These are phyloP conservation scores for Tubulanus polymorphus DNA, from an alignment of 2,888 invertebrate species.

Conservation along the genomic window DNA sequence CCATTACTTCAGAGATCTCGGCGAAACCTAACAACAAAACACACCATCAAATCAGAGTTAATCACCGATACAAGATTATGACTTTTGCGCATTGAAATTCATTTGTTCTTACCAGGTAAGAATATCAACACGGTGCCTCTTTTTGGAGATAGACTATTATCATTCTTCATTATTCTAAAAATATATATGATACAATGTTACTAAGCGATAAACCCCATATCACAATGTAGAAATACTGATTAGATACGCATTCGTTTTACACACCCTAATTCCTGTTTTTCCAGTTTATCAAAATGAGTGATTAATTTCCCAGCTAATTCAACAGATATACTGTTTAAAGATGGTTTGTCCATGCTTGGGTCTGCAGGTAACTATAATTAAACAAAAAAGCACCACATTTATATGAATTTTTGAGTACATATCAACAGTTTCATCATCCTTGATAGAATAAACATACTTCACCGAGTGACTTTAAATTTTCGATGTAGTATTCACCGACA, in stretches of 20 bases:
- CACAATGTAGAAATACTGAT: no score
- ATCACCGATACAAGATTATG: no score
- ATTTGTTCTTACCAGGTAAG: conserved; percentile 63
- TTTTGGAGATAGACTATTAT: conserved; percentile 27
- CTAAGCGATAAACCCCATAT: not conserved
- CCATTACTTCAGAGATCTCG: no score
- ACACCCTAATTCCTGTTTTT: conserved; percentile 52
- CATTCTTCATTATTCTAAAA: conserved; percentile 8
- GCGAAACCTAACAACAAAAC: no score
- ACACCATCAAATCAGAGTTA: no score
- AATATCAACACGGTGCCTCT: conserved; percentile 77
- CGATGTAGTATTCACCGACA: conserved; percentile 49
- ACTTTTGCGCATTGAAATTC: no score
- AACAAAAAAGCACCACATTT: no score
- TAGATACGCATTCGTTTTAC: conserved; percentile 2
- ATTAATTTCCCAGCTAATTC: conserved; percentile 63
- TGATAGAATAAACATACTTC: conserved; percentile 25
- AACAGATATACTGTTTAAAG: conserved; percentile 62
- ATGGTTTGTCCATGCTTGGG: no score
- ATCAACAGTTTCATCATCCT: conserved; percentile 3
- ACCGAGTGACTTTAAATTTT: conserved; percentile 41
- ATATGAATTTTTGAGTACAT: conserved; percentile 16
- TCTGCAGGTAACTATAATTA: no score
- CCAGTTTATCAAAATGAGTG: conserved; percentile 65
- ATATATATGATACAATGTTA: not conserved